Evolutionary conservation across 2,113 vertebrate species (phyloP), one percentile per base, ranked within the genome.

Genomic region (Falco punctatus): DNA sequence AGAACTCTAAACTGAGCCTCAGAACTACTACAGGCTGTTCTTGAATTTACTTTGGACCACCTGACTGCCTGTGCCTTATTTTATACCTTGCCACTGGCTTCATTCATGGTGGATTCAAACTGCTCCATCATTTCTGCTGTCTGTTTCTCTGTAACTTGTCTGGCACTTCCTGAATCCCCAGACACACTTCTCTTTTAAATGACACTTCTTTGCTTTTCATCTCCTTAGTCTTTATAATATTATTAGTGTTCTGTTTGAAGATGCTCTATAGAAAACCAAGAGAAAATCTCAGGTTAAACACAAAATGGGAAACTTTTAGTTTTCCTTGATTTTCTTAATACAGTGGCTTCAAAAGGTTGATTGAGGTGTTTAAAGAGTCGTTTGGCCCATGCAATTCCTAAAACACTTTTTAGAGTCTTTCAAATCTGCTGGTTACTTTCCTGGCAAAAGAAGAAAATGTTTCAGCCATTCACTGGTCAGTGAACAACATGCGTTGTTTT

Each of bases 91-190:
- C 9, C 11, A 4, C 5, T 27, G 35, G 18, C 15, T 65, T 49
- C 0, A 0, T 67, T 90, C 13, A 30, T 23, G 0, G 0, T 49
- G 13, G 5, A 7, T 81, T 92, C 16, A 27, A 78, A 35, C 14
- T 74, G 10, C 16, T 62, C 30, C 19, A 62, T 55, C n/a, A 10
- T 21, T 19, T 70, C 70, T 66, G 11, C 24, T 49, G 14, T 55
- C 10, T 55, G 7, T n/a, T 73, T 83, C 72, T 48, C 42, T n/a
- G 12, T 58, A 66, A 27, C 15, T 65, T 73, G 13, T 13, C 18
- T 58, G 21, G 5, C 12, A 38, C 4, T 70, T 62, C 14, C 27
- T 71, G 55, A 91, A 46, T 62, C 6, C 4, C 20, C 73, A 59
- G 26, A 57, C 8, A 51, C 15, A 23, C 17, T 77, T 83, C 19